Base-by-base conservation (phyloP, 2,797 vertebrate species). In the Phoebastria nigripes region DNA sequence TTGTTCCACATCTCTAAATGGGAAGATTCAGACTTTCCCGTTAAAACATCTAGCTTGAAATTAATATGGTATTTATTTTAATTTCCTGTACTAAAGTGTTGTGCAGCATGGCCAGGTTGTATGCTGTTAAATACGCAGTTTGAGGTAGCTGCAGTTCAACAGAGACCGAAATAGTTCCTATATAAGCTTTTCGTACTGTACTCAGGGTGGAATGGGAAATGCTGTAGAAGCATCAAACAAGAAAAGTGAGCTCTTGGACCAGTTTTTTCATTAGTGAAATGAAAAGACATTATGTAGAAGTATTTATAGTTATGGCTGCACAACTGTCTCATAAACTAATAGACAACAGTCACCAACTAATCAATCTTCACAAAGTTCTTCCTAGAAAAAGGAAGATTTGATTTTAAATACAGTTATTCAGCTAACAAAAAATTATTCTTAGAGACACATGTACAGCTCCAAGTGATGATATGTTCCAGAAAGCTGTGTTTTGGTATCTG, bases 371-470 rank as follows among this genome's bases (percentile, higher is more conserved):
- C 58, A 51, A 89, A 92, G 33, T 15, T 84, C 84, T 79, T 91
- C 42, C 91, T 73, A 87, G 89, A 82, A 97, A 96, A 81, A 62
- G 58, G 70, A 82, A 86, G 52, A 93, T 85, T 94, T 76, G 33
- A 82, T 90, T 89, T 66, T 88, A 91, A 94, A 93, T 90, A 70
- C 4, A 15, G 69, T 47, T 73, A 65, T 73, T 87, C 80, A 58
- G 49, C 61, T 93, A 94, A 95, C 47, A 54, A 49, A 59, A 73
- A 81, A 39, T 9, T 46, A n/a, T 52, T 70, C 47, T 79, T 59
- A 31, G n/a, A 88, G 61, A 58, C 12, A 49, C 15, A 8, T 26
- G n/a, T 44, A 58, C 7, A 81, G 33, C 42, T 93, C 72, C 58
- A 72, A 93, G 69, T 47, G 41, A 76, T 28, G 16, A 35, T 82